Evolutionary conservation across 2,113 vertebrate genomes (phyloP), one percentile per base, ranked within the genome.

Genomic region (Rhinolophus sinicus): DNA sequence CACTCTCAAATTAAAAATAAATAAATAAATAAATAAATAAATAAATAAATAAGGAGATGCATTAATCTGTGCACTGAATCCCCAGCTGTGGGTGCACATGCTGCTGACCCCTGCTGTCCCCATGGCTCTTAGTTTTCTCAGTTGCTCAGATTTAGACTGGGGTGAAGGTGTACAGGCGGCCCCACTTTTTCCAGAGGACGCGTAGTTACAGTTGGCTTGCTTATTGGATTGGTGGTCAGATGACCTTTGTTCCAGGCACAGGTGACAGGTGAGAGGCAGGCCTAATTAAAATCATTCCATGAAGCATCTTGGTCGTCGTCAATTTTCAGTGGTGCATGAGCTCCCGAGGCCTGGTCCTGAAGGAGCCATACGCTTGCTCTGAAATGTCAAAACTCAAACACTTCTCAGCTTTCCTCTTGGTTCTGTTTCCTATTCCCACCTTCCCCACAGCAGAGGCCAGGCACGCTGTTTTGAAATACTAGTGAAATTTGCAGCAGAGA

Each of bases 381-480:
- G 95, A 90, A 85, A 92, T 75, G 96, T 97, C 97, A 89, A 3
- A 86, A 97, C 89, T 93, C 96, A 77, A 82, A 54, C 92, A 52
- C 92, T 81, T 96, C 88, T 98, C 77, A 33, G 90, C 70, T 95
- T 93, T 97, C 96, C 90, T 73, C 94, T 72, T 0, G 1, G 56
- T 78, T 28, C 95, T 97, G 44, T 90, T 89, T 97, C 90, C 95
- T 88, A 26, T 95, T 85, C 87, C 90, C 96, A 95, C 88, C 86
- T 87, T 95, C 93, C 92, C 87, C 52, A 26, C 91, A 92, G 95
- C 97, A 97, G 98, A 98, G 96, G 90, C 98, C 98, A 98, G 80
- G 1, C 54, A 60, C 24, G 19, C 58, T 35, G 9, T 97, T 97
- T 97, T 97, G 97, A 97, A 98, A 97, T 90, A 78, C 35, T 76